These are phyloP conservation scores for Calyptomena viridis DNA, from an alignment of 2,113 vertebrate genomes.

Conservation along the genomic window DNA sequence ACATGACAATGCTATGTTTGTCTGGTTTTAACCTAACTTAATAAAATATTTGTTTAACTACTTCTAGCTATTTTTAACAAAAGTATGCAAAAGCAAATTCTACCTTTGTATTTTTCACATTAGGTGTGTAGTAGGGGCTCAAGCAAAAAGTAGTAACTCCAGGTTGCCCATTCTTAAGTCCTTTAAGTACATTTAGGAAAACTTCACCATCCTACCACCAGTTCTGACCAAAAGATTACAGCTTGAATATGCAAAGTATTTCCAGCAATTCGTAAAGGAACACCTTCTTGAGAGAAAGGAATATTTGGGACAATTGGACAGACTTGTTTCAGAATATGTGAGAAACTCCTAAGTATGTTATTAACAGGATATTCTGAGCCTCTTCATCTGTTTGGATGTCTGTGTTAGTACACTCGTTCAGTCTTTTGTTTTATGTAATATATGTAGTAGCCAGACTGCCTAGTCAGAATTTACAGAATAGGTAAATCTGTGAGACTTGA, in stretches of 20 bases:
- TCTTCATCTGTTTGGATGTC: not conserved
- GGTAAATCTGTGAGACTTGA: not conserved
- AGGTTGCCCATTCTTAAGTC: not conserved
- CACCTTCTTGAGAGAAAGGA: not conserved
- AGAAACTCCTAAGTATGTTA: not conserved
- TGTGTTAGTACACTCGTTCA: not conserved
- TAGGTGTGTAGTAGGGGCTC: not conserved
- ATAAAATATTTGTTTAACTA: no score
- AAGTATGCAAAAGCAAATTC: no score
- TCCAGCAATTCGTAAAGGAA: not conserved
- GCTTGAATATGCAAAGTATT: not conserved
- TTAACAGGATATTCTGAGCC: not conserved
- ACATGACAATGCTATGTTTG: no score
- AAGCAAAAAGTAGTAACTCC: not conserved
- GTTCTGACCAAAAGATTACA: not conserved
- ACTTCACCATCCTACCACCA: not conserved
- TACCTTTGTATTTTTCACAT: no score
- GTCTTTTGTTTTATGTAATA: not conserved
- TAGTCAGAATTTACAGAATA: not conserved
- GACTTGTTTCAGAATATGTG: not conserved
- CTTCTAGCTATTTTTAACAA: no score
- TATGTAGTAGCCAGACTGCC: not conserved
- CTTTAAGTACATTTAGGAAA: not conserved
- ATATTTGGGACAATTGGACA: not conserved
- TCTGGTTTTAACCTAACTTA: no score